Evolutionary conservation across 2,888 invertebrate species (phyloP), one percentile per base, ranked within the genome.

Genomic region (Nyleta sp.): DNA sequence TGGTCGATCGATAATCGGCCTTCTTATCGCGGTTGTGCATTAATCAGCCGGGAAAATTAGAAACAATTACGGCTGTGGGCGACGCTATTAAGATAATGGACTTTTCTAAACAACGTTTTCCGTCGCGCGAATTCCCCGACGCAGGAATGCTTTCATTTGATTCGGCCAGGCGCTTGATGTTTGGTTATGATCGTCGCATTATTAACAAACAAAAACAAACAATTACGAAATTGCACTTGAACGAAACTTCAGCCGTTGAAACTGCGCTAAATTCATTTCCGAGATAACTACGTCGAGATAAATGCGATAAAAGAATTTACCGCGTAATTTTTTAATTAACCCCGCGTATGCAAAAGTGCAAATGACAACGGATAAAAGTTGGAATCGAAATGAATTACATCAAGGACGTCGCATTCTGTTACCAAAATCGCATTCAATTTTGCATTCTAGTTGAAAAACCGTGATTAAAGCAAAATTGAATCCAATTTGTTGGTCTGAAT

Each of bases 21-120:
- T 53, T 35, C 68, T 57, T 70, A 70, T 71, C 70, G 44, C 24
- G 31, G 38, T 15, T 40, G 8, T 44, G 48, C 67, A 64, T 65
- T 67, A 71, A 71, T 65, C 53, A 59, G 35, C 11, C 11, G n/a
- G 13, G 46, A 31, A 76, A 76, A 76, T 71, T 76, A 60, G 44
- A 71, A 76, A 71, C 65, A 65, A 71, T 76, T 71, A 76, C 64
- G 46, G 44, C 18, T 15, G 57, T 13, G 46, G 53, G 11, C 44
- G 33, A 17, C 42, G 48, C 62, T 38, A 68, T 68, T 48, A 64
- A 62, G 62, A 55, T 68, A 75, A 75, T 75, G 62, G 31, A 68
- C 53, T 75, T 75, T 55, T 68, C 42, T 67, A 55, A 68, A 55
- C 60, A 48, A 18, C 46, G 18, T 55, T 64, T 64, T 64, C 17